Conservation (phyloP, 1,140 invertebrate species). For the Diorhabda sublineata region DNA sequence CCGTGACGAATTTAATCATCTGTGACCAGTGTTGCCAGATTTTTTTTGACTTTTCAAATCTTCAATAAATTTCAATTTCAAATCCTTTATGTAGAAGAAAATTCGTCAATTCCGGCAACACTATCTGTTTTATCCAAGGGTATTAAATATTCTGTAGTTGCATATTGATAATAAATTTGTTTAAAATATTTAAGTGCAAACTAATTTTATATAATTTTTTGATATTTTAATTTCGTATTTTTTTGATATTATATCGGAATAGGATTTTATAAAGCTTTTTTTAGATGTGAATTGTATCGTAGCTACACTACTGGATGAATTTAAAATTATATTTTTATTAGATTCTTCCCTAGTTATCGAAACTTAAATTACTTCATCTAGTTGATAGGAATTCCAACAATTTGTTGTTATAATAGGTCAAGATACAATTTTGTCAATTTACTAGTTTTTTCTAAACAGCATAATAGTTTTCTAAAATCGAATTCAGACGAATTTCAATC, state of each 20-base stretch:
- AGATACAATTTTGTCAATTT: too few relatives aligned
- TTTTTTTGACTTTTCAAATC: neutral
- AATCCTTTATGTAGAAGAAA: constrained; percentile 1
- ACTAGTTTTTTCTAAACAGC: too few relatives aligned
- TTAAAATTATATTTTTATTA: too few relatives aligned
- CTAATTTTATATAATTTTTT: neutral
- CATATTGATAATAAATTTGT: neutral
- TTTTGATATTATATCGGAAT: neutral
- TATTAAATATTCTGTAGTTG: neutral
- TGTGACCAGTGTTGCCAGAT: neutral
- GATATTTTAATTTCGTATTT: neutral
- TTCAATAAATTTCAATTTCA: neutral
- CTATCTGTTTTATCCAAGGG: neutral
- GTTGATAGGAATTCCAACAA: too few relatives aligned
- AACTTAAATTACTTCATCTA: too few relatives aligned
- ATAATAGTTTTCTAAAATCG: too few relatives aligned
- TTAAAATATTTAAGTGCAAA: neutral
- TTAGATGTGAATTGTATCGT: too few relatives aligned
- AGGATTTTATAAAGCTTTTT: neutral
- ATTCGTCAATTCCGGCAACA: neutral
- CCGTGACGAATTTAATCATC: neutral
- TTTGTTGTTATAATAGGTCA: too few relatives aligned
- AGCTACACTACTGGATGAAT: too few relatives aligned
- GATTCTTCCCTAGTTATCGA: too few relatives aligned
- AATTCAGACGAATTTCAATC: too few relatives aligned